phyloP scores from a whole-genome alignment of 2,888 invertebrate species.

The Argyra leucocephala region DNA sequence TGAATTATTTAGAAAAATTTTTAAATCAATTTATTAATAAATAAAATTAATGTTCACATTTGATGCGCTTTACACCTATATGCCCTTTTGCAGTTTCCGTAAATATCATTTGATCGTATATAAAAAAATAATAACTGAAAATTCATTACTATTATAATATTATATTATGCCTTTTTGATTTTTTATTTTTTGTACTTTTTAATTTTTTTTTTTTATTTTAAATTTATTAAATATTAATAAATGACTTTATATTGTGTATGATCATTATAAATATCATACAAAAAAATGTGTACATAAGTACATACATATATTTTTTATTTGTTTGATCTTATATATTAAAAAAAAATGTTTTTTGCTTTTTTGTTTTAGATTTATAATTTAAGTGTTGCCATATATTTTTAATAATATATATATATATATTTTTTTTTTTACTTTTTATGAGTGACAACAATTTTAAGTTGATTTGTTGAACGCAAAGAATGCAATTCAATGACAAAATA shows the following conservation, averaged over 20 bases:
- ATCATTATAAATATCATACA: background rate
- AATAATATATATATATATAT: too few species aligned
- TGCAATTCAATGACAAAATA: too few species aligned
- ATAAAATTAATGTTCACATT: background rate
- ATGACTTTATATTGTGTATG: conserved; percentile 1
- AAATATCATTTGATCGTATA: background rate
- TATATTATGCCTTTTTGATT: background rate
- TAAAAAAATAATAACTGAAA: too few species aligned
- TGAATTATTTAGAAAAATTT: too few species aligned
- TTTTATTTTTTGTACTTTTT: background rate
- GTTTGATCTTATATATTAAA: background rate
- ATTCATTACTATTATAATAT: too few species aligned
- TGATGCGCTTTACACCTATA: background rate
- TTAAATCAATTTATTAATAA: too few species aligned
- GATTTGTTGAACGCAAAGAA: too few species aligned
- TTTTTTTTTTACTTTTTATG: too few species aligned
- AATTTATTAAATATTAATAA: conserved; percentile 4
- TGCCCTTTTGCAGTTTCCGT: background rate
- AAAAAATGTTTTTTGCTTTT: too few species aligned
- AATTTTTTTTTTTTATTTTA: background rate
- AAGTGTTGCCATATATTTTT: background rate
- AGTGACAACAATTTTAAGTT: too few species aligned
- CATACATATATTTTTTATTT: background rate
- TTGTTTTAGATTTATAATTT: too few species aligned
- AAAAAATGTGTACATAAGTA: background rate